Evolutionary conservation across 2,797 vertebrate genomes (phyloP), one percentile per base, ranked within the genome.

Genomic region (Synanceia verrucosa): DNA sequence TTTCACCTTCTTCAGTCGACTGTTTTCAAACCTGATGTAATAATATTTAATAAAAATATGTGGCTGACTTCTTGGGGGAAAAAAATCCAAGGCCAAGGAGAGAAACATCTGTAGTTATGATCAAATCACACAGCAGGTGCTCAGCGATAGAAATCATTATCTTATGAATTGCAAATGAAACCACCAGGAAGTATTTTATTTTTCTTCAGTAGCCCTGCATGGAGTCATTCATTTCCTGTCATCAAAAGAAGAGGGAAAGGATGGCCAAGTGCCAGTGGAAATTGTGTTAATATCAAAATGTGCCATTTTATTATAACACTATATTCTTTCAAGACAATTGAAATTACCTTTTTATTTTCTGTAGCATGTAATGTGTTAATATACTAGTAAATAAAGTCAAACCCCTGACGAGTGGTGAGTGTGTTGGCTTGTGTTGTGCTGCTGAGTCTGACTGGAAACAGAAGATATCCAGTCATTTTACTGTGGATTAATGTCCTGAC

Each of bases 251-350:
- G n/a, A 41, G 16, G 93, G 91, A 93, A 74, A 83, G 88, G 86
- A 89, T 93, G 87, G 81, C 74, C 56, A 73, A 85, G 73, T 94
- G 91, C 90, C 93, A 93, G 94, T 87, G 86, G 81, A 85, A 86
- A 88, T 87, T 82, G 82, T 92, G 86, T 91, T 93, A 91, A 91
- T 88, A 95, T 89, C 90, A 94, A 95, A 94, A 96, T 95, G 94
- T 97, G 94, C 95, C 95, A 96, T 96, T 96, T 96, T 97, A 97
- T 96, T 95, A 96, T 96, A 97, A 97, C 96, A 97, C 96, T 97
- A 97, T 96, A 96, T 93, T 93, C 94, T 96, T 97, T 96, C 93
- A 96, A 95, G 94, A 95, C 94, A 93, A 95, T 94, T 95, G 92
- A 94, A 94, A 92, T 86, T 78, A 88, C 89, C 79, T 91, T 94